Base-by-base conservation (phyloP, 2,888 invertebrate species). In the Zaprionus bogoriensis region DNA sequence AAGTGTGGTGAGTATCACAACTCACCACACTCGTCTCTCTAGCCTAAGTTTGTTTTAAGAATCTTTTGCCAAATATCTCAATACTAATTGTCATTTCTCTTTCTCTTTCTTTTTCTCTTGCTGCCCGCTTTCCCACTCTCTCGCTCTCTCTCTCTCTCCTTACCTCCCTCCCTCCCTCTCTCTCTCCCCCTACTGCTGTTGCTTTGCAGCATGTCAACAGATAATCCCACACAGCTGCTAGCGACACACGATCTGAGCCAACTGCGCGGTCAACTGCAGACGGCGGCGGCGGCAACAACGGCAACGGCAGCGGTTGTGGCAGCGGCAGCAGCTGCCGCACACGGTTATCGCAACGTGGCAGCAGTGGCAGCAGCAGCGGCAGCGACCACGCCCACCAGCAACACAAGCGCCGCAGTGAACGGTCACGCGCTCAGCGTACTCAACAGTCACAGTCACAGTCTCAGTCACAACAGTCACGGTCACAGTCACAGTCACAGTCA, bases 161-260 rank as follows among this genome's bases (percentile, higher is more conserved):
- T 36, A n/a, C 10, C 19, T 19, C 6, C 19, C 2, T 23, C 20
- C 20, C 2, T 23, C 4, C 20, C 6, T 19, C 19, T 17, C n/a
- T 19, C 28, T 38, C 23, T 27, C n/a, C 22, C 22, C 30, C 19
- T 22, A 9, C 32, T 27, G 32, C 32, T 36, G 9, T 42, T 20
- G 12, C 41, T 12, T 23, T 44, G n/a, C 72, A 91, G 91, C 87
- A 91, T 91, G 91, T 90, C 91, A 69, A 89, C 86, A 73, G 90
- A 90, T 72, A 90, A 90, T 73, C 88, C 88, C 67, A 87, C 89
- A 77, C 87, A 89, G 77, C 69, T 88, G 70, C 75, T 89, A 59
- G 86, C 89, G 57, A 74, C 80, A 60, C 83, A 89, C 72, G 89
- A 89, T 78, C 54, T 89, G 61, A 82, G 81, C 63, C 87, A 86